Evolutionary conservation across 2,888 invertebrate genomes (phyloP).

Genomic region (Pherbina coryleti): DNA sequence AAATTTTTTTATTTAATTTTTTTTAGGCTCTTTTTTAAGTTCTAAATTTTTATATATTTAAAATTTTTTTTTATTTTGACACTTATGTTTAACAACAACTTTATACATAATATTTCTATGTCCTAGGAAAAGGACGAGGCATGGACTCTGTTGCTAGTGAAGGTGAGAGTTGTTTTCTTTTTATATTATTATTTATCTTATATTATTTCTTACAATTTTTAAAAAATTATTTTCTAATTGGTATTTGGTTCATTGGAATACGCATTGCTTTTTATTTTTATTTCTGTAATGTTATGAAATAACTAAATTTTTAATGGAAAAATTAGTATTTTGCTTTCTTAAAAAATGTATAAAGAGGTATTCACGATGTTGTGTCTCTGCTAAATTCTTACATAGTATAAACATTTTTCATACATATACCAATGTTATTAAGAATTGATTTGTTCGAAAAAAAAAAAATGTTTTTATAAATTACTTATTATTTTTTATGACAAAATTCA

Average conservation of each 20-base stretch:
- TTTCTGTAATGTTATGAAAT: neutral
- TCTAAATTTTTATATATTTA: constrained; percentile 32
- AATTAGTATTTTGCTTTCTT: neutral
- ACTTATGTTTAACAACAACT: constrained; percentile 46
- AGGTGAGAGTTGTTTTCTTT: constrained; percentile 72
- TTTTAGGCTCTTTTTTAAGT: neutral
- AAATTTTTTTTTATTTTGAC: constrained; percentile 47
- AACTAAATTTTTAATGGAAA: constrained; percentile 7
- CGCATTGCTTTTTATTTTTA: constrained; percentile 8
- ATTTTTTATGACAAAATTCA: too few relatives aligned
- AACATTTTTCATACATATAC: too few relatives aligned
- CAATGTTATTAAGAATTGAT: too few relatives aligned
- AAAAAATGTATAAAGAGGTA: too few relatives aligned
- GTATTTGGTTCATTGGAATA: constrained; percentile 5
- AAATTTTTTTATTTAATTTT: neutral
- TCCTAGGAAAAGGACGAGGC: constrained; percentile 77
- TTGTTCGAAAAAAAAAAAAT: too few relatives aligned
- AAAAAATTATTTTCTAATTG: constrained; percentile 32
- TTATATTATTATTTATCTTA: constrained; percentile 42
- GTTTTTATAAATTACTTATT: too few relatives aligned
- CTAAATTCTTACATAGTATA: neutral
- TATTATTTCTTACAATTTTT: constrained; percentile 37
- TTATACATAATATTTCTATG: constrained; percentile 56
- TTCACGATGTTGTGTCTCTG: neutral
- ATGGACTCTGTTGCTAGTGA: constrained; percentile 78